phyloP scores from a whole-genome alignment of 2,113 vertebrate genomes.

The Oceanites oceanicus region DNA sequence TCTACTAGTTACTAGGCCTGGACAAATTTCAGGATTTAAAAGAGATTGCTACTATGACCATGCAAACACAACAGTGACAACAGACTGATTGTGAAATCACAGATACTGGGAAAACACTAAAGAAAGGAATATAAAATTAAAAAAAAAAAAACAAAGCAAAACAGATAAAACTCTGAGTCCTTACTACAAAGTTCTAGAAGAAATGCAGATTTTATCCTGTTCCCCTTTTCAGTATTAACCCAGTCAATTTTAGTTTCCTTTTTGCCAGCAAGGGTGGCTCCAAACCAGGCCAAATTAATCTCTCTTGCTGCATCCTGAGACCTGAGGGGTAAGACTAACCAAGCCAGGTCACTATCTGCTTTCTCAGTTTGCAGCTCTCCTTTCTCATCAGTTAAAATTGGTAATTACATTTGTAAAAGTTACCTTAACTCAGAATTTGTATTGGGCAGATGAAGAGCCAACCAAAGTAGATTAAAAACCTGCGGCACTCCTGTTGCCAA shows the following conservation, averaged over 20 bases:
- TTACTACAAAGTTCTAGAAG: background rate
- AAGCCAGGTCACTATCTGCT: background rate
- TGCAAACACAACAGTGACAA: background rate
- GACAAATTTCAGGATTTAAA: background rate
- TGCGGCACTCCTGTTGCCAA: slow-evolving; percentile 69
- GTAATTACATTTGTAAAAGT: background rate
- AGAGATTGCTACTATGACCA: background rate
- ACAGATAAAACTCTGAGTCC: background rate
- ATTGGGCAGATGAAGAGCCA: slow-evolving; percentile 63
- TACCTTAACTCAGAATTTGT: background rate
- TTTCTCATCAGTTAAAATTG: background rate
- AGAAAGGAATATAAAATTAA: background rate
- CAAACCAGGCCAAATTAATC: background rate
- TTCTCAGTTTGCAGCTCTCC: background rate
- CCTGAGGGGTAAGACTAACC: background rate
- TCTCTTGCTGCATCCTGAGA: background rate
- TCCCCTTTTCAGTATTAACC: background rate
- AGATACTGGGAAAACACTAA: background rate
- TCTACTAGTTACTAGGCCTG: background rate
- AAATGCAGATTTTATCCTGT: background rate
- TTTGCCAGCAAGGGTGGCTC: background rate
- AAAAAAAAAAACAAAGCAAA: background rate
- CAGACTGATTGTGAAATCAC: background rate
- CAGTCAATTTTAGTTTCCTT: background rate
- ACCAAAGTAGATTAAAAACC: slow-evolving; percentile 42